Base-by-base conservation (phyloP, 2,888 invertebrate species). In the Bombylius discolor region DNA sequence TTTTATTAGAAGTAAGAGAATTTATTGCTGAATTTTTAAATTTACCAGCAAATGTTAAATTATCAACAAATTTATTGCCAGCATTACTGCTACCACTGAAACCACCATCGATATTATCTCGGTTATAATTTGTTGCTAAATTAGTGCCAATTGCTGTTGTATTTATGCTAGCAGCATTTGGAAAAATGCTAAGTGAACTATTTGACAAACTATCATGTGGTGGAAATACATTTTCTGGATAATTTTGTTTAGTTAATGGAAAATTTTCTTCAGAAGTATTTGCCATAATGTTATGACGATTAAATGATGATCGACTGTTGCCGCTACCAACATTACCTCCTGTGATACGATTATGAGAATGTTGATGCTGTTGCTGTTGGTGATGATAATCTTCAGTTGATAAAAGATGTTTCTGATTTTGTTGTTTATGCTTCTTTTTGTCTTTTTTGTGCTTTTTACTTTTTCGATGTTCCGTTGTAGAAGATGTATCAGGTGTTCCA, bases 41-140 rank as follows among this genome's bases (percentile, higher is more conserved):
- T 61, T 70, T 67, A 0, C 73, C 73, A 5, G 69, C 64, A 63
- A 73, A 73, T 12, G 71, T 69, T 55, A 73, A 65, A 57, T 72
- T 23, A 3, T 23, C 23, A 23, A 23, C 70, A 14, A 55, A 55
- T 52, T 58, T 50, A 48, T 56, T 32, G 48, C 42, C 32, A 48
- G 46, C n/a, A 53, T 53, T 23, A 42, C 11, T 11, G 5, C 39
- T 42, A 42, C 12, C 11, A 42, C 4, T 42, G 11, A 42, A 23
- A 23, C 3, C 12, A 42, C 39, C 39, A 4, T 42, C 39, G 34
- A 8, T 8, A 36, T 8, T 36, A n/a, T 44, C 12, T 44, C 13
- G 39, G 4, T 6, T 46, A 39, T 23, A n/a, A 49, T 47, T 49
- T 9, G n/a, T 50, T 47, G 13, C 12, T 23, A 48, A 45, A 49